These are phyloP conservation scores for Bryconaethiops microstoma DNA, from an alignment of 2,797 vertebrate genomes.

Conservation along the genomic window DNA sequence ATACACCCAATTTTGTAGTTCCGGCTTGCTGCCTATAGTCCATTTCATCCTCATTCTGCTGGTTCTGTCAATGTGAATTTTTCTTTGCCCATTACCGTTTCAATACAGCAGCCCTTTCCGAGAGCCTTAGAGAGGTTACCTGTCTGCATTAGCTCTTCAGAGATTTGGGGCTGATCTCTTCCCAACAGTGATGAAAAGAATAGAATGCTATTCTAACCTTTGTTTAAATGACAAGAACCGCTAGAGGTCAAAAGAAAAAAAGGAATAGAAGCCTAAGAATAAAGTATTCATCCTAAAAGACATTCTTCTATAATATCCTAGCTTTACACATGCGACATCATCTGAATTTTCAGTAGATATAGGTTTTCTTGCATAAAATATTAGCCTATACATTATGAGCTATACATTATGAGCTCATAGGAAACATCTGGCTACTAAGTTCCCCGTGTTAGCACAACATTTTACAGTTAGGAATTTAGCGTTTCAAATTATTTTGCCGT, in stretches of 20 bases:
- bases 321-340: background rate
- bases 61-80: conserved; percentile 60
- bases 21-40: conserved; percentile 39
- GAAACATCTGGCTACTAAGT: background rate
- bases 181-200: conserved; percentile 29
- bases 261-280: background rate
- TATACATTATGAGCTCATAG: conserved; percentile 27
- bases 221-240: conserved; percentile 15
- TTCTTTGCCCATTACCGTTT: conserved; percentile 66
- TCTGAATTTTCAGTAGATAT: background rate
- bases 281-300: background rate
- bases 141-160: conserved; percentile 51
- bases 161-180: conserved; percentile 48
- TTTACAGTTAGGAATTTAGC: conserved; percentile 11
- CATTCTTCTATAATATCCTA: background rate
- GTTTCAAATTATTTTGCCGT: conserved; percentile 30
- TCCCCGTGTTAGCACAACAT: background rate
- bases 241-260: conserved; percentile 13
- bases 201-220: conserved; percentile 21
- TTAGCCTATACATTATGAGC: conserved; percentile 25
- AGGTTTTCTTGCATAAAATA: background rate
- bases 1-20: conserved; percentile 48
- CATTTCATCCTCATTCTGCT: conserved; percentile 63
- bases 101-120: conserved; percentile 62
- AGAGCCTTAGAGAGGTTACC: conserved; percentile 37